phyloP scores from a whole-genome alignment of 37 sponge, comb jelly and placozoan species.

The Mnemiopsis leidyi region DNA sequence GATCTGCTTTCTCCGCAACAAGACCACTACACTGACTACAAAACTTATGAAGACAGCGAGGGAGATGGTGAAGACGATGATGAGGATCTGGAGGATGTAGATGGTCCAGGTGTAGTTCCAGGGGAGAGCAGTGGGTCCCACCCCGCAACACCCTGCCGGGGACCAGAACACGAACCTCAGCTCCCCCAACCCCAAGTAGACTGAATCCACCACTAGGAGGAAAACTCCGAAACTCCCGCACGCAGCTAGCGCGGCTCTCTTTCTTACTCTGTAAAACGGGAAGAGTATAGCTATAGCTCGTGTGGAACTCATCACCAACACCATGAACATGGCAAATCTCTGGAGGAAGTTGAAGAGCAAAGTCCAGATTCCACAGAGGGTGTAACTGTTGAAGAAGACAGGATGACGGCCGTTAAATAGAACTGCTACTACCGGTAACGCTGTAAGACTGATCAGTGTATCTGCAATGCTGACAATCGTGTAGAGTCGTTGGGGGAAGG shows the following conservation, averaged over 20 bases:
- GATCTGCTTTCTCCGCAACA: neutral
- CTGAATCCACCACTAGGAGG: neutral
- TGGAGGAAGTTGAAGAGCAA: neutral
- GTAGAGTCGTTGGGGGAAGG: neutral
- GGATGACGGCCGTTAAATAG: neutral
- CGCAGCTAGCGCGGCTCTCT: neutral
- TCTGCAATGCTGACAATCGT: neutral
- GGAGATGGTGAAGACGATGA: neutral
- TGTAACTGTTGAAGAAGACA: neutral
- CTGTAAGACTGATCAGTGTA: neutral
- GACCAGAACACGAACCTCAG: neutral
- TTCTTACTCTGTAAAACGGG: neutral
- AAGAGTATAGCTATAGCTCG: neutral
- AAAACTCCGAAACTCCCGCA: neutral
- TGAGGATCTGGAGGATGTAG: neutral
- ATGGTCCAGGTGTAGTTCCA: neutral
- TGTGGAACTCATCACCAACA: neutral
- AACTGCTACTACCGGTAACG: neutral
- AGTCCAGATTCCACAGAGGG: neutral
- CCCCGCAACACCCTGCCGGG: neutral
- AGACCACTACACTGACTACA: neutral
- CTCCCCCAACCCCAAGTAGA: neutral
- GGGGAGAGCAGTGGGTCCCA: neutral
- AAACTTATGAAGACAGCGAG: neutral
- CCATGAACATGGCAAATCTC: neutral